Percentiles rank a stretch among this genome's conserved stretches.
Conservation (phyloP, 2,888 invertebrate species). For the Amblyjoppa fuscipennis region DNA sequence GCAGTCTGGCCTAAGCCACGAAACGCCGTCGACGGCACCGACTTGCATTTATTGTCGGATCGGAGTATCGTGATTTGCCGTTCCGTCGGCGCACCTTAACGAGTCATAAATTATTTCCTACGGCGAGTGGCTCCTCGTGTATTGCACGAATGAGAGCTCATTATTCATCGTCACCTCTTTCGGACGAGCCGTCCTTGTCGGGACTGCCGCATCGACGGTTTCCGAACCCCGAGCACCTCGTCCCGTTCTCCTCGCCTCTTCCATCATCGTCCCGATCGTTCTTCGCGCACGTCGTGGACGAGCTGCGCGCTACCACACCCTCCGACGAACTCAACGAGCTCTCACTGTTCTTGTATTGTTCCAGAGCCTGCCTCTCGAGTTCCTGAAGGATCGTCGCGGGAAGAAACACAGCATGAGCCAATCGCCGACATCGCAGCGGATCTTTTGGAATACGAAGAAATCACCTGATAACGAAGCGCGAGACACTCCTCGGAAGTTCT, state of each 20-base stretch:
- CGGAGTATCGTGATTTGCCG: slow-evolving; percentile 63
- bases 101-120: slow-evolving; percentile 59
- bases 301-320: slow-evolving; percentile 59
- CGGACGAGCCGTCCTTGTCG: slow-evolving; percentile 2
- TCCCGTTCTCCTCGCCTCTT: slow-evolving; percentile 35
- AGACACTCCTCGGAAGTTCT: slow-evolving; percentile 83
- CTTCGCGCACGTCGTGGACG: slow-evolving; percentile 40
- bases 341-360: slow-evolving; percentile 78
- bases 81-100: slow-evolving; percentile 64
- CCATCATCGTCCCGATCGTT: slow-evolving; percentile 16
- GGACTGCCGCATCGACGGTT: slow-evolving; percentile 10
- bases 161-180: slow-evolving; percentile 7
- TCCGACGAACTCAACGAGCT: slow-evolving; percentile 69
- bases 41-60: slow-evolving; percentile 61
- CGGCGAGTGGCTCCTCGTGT: slow-evolving; percentile 64
- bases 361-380: slow-evolving; percentile 81
- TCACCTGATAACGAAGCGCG: slow-evolving; percentile 81
- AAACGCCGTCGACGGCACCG: slow-evolving; percentile 21
- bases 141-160: not conserved
- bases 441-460: not conserved
- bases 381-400: slow-evolving; percentile 72
- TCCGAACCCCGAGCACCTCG: slow-evolving; percentile 39
- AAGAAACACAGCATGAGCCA: not conserved
- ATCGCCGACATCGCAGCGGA: not conserved
- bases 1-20: not conserved